A percentile compares a stretch with the other conserved stretches of the same genome.
Conservation (phyloP, 2,888 invertebrate genomes). For the Callyntrura guangdongensis region DNA sequence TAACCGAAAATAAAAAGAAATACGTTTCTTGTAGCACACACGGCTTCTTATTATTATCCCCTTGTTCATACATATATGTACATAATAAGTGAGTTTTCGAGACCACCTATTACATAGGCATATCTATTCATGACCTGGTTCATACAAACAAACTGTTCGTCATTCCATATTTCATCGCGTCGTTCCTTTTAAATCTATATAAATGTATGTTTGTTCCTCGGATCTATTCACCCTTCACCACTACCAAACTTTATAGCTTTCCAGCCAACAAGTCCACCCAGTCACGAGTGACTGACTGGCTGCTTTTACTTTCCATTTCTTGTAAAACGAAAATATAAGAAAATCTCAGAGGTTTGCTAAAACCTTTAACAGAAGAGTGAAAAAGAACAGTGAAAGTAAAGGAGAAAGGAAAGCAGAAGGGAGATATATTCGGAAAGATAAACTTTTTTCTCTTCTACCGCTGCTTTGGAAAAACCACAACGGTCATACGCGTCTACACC, state of each 20-base stretch:
- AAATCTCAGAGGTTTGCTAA: conserved; percentile 61
- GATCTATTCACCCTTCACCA: not conserved
- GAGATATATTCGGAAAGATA: not conserved
- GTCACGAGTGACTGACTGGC: conserved; percentile 49
- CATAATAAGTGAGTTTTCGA: not conserved
- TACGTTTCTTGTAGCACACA: too few relatives aligned
- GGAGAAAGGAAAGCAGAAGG: conserved; percentile 9
- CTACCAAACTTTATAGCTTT: not conserved
- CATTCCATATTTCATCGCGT: too few relatives aligned
- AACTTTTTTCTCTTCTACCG: too few relatives aligned
- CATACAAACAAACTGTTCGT: too few relatives aligned
- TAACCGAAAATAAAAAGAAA: too few relatives aligned
- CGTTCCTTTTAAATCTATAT: not conserved
- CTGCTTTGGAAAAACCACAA: too few relatives aligned
- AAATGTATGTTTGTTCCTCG: not conserved
- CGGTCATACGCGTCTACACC: too few relatives aligned
- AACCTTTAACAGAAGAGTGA: conserved; percentile 42
- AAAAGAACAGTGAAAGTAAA: not conserved
- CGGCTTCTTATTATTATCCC: not conserved
- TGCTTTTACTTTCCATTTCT: conserved; percentile 34
- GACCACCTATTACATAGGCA: not conserved
- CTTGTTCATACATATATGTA: not conserved
- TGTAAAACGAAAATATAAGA: conserved; percentile 7
- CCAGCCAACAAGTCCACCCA: conserved; percentile 10
- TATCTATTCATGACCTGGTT: not conserved